Conservation (phyloP, 2,797 vertebrate species). For the Callimico goeldii region DNA sequence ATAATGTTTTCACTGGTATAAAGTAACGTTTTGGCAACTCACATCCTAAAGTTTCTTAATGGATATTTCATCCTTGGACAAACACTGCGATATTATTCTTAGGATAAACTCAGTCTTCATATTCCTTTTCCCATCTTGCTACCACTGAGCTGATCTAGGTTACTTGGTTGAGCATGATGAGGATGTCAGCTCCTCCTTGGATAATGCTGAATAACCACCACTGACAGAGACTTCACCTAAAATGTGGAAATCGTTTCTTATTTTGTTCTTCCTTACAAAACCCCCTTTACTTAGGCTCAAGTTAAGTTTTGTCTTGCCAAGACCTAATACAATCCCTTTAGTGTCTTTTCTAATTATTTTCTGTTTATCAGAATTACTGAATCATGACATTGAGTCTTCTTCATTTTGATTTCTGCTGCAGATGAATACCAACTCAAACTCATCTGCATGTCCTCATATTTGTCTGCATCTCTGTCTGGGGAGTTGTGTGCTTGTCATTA, state of each 20-base stretch:
- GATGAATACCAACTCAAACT: background rate
- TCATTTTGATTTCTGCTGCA: background rate
- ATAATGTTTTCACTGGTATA: background rate
- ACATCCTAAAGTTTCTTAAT: background rate
- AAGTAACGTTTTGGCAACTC: background rate
- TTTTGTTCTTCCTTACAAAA: background rate
- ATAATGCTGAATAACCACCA: no score
- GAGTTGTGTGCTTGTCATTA: constrained; percentile 60
- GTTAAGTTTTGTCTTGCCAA: constrained; percentile 7
- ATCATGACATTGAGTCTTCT: constrained; percentile 3
- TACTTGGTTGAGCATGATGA: background rate
- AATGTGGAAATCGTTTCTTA: background rate
- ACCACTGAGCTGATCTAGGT: no score
- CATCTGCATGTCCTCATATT: background rate
- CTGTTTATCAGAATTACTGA: constrained; percentile 52
- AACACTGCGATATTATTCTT: background rate
- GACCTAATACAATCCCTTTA: background rate
- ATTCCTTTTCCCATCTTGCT: rapidly evolving
- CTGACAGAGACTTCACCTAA: background rate
- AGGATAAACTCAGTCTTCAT: rapidly evolving
- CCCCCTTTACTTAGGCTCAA: constrained; percentile 29
- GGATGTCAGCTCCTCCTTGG: background rate
- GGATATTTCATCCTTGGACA: rapidly evolving
- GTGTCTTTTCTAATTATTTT: constrained; percentile 36
- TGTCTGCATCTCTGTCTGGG: background rate